Conservation (phyloP, 1,140 invertebrate genomes). For the Brachionus sp. region DNA sequence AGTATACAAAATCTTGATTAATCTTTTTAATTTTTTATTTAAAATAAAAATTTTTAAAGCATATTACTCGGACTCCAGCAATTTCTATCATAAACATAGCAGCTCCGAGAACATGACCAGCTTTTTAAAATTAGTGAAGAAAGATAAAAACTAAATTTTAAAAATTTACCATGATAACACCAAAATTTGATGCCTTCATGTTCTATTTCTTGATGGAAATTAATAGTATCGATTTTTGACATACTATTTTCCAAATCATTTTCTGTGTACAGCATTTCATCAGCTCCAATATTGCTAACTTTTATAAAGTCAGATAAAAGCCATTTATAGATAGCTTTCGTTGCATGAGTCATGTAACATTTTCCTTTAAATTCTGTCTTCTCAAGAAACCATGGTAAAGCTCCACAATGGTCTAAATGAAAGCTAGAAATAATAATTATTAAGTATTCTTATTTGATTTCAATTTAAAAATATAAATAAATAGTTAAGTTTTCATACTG, state of each 20-base stretch:
- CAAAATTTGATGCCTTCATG: conserved; percentile 90
- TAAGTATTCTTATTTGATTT: no score
- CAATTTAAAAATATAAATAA: no score
- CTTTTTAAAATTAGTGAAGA: not conserved
- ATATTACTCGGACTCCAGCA: conserved; percentile 79
- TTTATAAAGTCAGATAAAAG: conserved; percentile 93
- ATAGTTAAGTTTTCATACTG: conserved; percentile 66
- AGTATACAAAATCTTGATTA: conserved; percentile 78
- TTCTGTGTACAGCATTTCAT: conserved; percentile 96
- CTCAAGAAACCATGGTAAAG: conserved; percentile 92
- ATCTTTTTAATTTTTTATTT: not conserved
- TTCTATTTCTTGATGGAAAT: conserved; percentile 96
- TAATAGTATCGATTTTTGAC: conserved; percentile 97
- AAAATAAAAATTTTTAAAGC: not conserved
- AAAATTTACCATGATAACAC: conserved; percentile 77
- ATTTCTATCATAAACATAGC: conserved; percentile 99
- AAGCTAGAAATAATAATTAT: no score
- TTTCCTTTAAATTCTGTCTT: conserved; percentile 96
- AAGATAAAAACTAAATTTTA: conserved; percentile 54
- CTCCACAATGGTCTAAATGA: conserved; percentile 96
- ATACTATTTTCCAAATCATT: conserved; percentile 92
- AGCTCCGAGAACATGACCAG: conserved; percentile 92
- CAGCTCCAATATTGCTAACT: conserved; percentile 87
- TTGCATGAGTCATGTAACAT: conserved; percentile 99
- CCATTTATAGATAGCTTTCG: conserved; percentile 99